These are phyloP conservation scores for Pipa parva DNA, from an alignment of 2,113 vertebrate genomes.

Conservation along the genomic window DNA sequence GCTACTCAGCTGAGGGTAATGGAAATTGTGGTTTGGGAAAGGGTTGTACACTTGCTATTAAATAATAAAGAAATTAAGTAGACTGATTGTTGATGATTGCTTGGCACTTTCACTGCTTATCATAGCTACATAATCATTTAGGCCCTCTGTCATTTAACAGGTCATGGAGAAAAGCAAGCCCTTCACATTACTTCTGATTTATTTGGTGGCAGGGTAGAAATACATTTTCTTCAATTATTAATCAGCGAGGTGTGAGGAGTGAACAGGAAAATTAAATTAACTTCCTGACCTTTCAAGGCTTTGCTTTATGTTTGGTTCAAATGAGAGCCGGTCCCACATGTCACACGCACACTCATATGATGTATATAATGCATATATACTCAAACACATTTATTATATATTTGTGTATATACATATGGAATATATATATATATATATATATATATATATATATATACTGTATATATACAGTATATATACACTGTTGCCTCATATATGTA, in stretches of 20 bases:
- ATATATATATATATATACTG: not conserved
- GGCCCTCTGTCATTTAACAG: not conserved
- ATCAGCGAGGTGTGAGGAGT: slow-evolving; percentile 57
- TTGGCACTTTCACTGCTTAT: too few species aligned
- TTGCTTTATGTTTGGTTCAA: not conserved
- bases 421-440: not conserved
- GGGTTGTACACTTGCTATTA: too few species aligned
- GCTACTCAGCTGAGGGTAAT: too few species aligned
- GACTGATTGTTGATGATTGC: too few species aligned
- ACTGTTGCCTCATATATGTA: too few species aligned
- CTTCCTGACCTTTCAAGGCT: slow-evolving; percentile 43
- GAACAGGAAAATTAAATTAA: slow-evolving; percentile 52
- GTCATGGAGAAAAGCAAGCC: not conserved
- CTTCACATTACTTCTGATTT: slow-evolving; percentile 48
- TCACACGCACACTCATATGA: not conserved
- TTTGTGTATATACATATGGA: not conserved
- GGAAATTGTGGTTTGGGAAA: too few species aligned
- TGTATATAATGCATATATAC: not conserved
- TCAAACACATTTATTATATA: too few species aligned
- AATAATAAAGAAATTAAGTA: too few species aligned
- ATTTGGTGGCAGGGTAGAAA: slow-evolving; percentile 48
- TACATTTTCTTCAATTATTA: slow-evolving; percentile 60
- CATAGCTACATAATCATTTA: too few species aligned
- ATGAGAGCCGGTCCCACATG: rapidly evolving
- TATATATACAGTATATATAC: too few species aligned